Base-by-base conservation (phyloP, 2,797 vertebrate species). In the Onychomys torridus region DNA sequence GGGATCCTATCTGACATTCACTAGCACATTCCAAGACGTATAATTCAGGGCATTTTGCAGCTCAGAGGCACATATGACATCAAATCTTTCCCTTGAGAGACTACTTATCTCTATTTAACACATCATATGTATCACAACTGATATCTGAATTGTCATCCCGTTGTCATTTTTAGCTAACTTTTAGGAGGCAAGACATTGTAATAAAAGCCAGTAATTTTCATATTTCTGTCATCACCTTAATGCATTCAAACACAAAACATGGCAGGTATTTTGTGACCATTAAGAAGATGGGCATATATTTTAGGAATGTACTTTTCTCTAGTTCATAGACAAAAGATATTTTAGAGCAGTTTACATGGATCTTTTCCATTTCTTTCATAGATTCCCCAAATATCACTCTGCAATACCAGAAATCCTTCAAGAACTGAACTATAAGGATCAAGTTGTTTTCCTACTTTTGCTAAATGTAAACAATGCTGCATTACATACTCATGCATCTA, bases 291-390 rank as follows among this genome's bases (percentile, higher is more conserved):
- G 27, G 3, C 25, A 32, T 46, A 77, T 57, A 17, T 87, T 55
- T 90, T 71, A 91, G 46, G 5, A 96, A 46, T 6, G 94, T 88
- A 90, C 19, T 89, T 82, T 92, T 89, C 52, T 81, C 94, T 65
- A 89, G 78, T 40, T 91, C 78, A 87, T 69, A 87, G 43, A 89
- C 0, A 11, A 92, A 93, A 43, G 65, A 21, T 73, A 76, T 46
- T 89, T 21, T 77, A 91, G 46, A 52, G 21, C 78, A 95, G 61
- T 78, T 90, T 90, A 88, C 32, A 19, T 77, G 57, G n/a, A 5
- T 78, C 34, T 52, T 69, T 90, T 11, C 93, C 55, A 90, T 73
- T 85, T 91, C 25, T 89, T 89, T 96, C 59, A 77, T 43, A 94
- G 25, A 13, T 81, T 88, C 1, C 91, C 12, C 49, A 79, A 2